Evolutionary conservation across 2,113 vertebrate species (phyloP), one percentile per base, ranked within the genome.

Genomic region (Eolophus roseicapilla): DNA sequence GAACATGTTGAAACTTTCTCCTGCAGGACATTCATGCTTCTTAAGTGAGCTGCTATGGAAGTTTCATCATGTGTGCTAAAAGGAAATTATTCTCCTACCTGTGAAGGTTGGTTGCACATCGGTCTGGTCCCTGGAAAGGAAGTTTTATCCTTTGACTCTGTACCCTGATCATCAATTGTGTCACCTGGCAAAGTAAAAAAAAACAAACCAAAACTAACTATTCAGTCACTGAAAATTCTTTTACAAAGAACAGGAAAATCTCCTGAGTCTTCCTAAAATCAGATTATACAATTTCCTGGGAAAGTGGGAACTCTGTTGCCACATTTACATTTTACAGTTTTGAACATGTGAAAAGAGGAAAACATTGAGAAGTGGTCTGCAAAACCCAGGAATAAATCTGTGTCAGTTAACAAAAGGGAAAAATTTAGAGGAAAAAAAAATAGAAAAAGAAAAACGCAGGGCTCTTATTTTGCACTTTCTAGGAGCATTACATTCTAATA

Each of bases 111-210:
- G 60, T 93, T 97, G 31, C 98, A 94, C 65, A 97, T 98, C 0
- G 97, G 98, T 59, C 98, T 98, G 5, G 97, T 93, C 6, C 91
- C 98, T 0, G 96, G 97, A 68, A 92, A 73, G 0, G 97, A 90
- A 74, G 96, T 96, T 85, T 95, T 92, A 57, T 88, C 87, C 90
- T 97, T 97, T 63, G 93, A 92, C 64, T 93, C 97, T 92, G 86
- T 91, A 69, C 89, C 97, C 93, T 97, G 97, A 25, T 99, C 99
- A 49, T 98, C 97, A 47, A 82, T 23, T 5, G 98, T 98, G 62
- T 99, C 99, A n/a, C 98, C 99, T 99, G 95, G 24, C 50, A 86
- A 31, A 94, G 87, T 39, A 35, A 79, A 92, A 90, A 43, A 3
- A 4, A 2, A 70, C 90, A 88, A 46, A 63, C 39, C 63, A 3